These are phyloP conservation scores for Erpobdella octoculata DNA, from an alignment of 2,888 invertebrate species.

Conservation along the genomic window DNA sequence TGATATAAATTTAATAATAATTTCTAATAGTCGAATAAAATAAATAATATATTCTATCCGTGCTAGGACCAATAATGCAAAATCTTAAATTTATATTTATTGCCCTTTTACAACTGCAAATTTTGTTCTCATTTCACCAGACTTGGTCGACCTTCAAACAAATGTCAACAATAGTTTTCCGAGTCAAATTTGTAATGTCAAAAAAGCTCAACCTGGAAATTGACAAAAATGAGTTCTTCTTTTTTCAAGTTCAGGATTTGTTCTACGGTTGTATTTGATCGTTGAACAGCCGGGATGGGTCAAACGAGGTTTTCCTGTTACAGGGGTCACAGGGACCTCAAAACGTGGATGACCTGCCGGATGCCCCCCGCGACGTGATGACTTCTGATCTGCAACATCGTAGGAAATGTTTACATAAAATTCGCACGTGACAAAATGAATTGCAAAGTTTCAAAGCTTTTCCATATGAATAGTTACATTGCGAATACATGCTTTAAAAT, in stretches of 20 bases:
- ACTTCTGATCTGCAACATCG: too few species aligned
- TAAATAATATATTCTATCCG: too few species aligned
- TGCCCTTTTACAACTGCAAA: too few species aligned
- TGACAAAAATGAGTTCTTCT: constrained; percentile 90
- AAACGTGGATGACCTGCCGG: too few species aligned
- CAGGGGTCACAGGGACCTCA: constrained; percentile 34
- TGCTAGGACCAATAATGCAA: too few species aligned
- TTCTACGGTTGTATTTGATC: constrained; percentile 78
- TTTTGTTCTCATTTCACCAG: background rate
- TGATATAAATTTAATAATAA: background rate
- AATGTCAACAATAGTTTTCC: background rate
- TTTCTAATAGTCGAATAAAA: background rate
- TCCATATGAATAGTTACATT: too few species aligned
- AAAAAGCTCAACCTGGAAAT: constrained; percentile 50
- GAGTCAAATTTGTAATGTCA: background rate
- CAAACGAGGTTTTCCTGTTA: constrained; percentile 37
- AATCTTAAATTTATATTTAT: too few species aligned
- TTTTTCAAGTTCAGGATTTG: constrained; percentile 92
- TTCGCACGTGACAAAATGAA: too few species aligned
- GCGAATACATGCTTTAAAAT: too few species aligned
- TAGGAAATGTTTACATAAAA: too few species aligned
- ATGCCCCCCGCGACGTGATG: too few species aligned
- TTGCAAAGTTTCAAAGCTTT: too few species aligned
- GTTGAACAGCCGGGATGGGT: constrained; percentile 52
- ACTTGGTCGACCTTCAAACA: background rate